Evolutionary conservation across 2,888 invertebrate species (phyloP), one percentile per base, ranked within the genome.

Genomic region (Dilophus febrilis): DNA sequence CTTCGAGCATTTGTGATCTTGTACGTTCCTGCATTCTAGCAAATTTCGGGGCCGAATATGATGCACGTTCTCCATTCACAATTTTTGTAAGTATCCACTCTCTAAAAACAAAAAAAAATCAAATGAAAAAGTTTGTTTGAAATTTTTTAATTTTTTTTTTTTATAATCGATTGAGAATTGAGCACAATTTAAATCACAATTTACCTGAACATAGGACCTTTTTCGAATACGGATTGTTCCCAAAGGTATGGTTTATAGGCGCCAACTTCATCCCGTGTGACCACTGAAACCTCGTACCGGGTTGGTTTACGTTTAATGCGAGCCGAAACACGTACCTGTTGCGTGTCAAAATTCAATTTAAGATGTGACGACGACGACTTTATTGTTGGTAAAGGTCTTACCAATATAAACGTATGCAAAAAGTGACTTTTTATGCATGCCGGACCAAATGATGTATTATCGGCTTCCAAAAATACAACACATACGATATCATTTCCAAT

Each of bases 401-500:
- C 62, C 58, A 90, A 67, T 57, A 91, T 90, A 61, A 91, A 91
- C 14, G 91, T 91, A 57, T 91, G 91, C 49, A 91, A 70, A 63
- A 91, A 91, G 65, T 91, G 91, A 47, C 88, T 88, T 63, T 91
- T 91, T 57, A 91, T 91, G 60, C 90, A 91, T 44, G 87, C 81
- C 22, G 91, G 91, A 45, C 87, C 88, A 63, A 91, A 91, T 30
- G 79, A 74, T 12, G 91, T 91, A 57, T 88, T 86, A 59, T 91
- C 88, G 16, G 88, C 88, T 64, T 91, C 91, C 40, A 91, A 67
- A 57, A 91, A 91, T 22, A 91, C 91, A 33, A 91, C 90, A 57
- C 91, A 91, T 8, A 91, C 91, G 46, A 91, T 91, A 58, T 91
- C 91, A 61, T 91, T 91, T 46, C 91, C 91, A 47, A 91, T 90